phyloP scores from a whole-genome alignment of 2,888 invertebrate genomes.

The Sylvicola fuscatus region DNA sequence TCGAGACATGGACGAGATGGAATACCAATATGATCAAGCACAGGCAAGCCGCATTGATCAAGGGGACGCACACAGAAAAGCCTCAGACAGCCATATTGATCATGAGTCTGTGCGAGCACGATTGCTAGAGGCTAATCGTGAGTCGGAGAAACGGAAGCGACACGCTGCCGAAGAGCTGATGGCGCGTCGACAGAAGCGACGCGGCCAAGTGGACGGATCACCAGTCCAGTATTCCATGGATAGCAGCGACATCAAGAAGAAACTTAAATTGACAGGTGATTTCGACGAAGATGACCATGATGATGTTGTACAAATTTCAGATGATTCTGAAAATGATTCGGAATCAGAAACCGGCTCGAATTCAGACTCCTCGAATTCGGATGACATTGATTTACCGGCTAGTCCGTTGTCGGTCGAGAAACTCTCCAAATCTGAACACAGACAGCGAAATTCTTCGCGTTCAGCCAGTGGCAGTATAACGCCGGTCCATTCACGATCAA shows the following conservation, averaged over 20 bases:
- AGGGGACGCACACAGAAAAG: too few relatives aligned
- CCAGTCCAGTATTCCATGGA: slow-evolving; percentile 1
- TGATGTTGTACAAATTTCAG: neutral
- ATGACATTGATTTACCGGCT: slow-evolving; percentile 26
- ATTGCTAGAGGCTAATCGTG: slow-evolving; percentile 48
- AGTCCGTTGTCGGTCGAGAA: slow-evolving; percentile 32
- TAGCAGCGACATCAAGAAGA: slow-evolving; percentile 1
- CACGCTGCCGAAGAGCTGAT: slow-evolving; percentile 43
- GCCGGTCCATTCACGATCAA: slow-evolving; percentile 5
- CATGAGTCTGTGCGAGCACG: slow-evolving; percentile 32
- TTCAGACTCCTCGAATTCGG: slow-evolving; percentile 11
- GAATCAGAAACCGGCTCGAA: neutral
- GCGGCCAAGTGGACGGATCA: slow-evolving; percentile 5
- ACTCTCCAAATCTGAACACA: slow-evolving; percentile 25
- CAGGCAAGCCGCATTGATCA: too few relatives aligned
- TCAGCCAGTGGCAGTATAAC: neutral
- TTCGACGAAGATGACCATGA: slow-evolving; percentile 3
- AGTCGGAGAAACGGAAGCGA: slow-evolving; percentile 19
- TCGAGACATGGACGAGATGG: too few relatives aligned
- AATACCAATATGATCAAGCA: too few relatives aligned
- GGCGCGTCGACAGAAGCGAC: slow-evolving; percentile 41
- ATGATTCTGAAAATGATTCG: slow-evolving; percentile 1
- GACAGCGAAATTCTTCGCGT: slow-evolving; percentile 10
- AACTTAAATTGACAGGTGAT: slow-evolving; percentile 6
- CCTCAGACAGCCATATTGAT: too few relatives aligned